Evolutionary conservation across 2,888 invertebrate species (phyloP).

Genomic region (Portevinia maculata): DNA sequence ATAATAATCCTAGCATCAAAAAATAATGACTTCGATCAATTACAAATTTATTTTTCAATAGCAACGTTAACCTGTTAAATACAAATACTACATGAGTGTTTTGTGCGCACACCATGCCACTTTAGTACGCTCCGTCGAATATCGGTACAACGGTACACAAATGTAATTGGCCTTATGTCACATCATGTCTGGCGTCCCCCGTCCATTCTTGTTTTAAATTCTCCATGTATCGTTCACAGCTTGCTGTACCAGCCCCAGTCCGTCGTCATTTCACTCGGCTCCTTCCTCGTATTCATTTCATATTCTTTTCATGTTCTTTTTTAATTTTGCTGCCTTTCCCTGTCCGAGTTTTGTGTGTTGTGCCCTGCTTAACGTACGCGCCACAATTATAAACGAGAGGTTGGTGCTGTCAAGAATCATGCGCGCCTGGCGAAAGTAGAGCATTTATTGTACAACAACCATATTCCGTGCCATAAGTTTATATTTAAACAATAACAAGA

Average conservation of each 20-base stretch:
- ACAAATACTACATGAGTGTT: too few species aligned
- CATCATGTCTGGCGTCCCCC: not conserved
- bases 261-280: not conserved
- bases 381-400: conserved; percentile 28
- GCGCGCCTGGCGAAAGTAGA: conserved; percentile 83
- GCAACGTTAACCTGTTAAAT: too few species aligned
- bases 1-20: too few species aligned
- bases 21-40: too few species aligned
- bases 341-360: conserved; percentile 46
- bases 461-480: conserved; percentile 61
- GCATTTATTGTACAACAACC: conserved; percentile 82
- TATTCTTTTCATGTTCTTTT: conserved; percentile 51
- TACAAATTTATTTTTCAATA: too few species aligned
- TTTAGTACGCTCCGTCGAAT: too few species aligned
- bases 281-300: conserved; percentile 17
- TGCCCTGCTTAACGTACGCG: conserved; percentile 56
- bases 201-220: not conserved
- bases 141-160: too few species aligned
- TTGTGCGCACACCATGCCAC: too few species aligned
- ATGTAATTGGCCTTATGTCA: not conserved
- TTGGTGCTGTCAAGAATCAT: conserved; percentile 76
- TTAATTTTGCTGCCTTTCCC: conserved; percentile 48
- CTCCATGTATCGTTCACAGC: not conserved
- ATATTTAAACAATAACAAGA: conserved; percentile 69
- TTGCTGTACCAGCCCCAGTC: too few species aligned